These are phyloP conservation scores for Drosophila antonietae DNA, from an alignment of 2,888 invertebrate species.

Conservation along the genomic window DNA sequence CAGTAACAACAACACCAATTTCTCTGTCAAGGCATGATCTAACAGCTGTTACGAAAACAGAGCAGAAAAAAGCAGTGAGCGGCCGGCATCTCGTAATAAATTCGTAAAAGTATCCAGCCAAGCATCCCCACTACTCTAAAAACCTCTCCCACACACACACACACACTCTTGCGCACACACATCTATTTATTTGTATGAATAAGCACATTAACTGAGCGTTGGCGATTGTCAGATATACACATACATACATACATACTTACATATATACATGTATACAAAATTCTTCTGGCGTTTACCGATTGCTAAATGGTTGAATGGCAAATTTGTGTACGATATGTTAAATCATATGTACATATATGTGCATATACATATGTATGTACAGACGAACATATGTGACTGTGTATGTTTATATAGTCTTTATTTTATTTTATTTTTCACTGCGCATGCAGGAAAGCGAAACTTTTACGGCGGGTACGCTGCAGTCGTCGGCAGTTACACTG, in stretches of 20 bases:
- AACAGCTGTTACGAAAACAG: conserved; percentile 68
- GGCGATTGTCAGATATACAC: background rate
- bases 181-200: conserved; percentile 12
- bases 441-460: conserved; percentile 81
- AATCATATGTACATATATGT: conserved; percentile 19
- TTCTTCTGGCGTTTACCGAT: conserved; percentile 31
- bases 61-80: conserved; percentile 8
- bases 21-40: conserved; percentile 45
- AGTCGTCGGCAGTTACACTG: conserved; percentile 19
- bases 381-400: conserved; percentile 3
- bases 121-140: conserved; percentile 41
- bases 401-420: conserved; percentile 32
- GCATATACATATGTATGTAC: conserved; percentile 11
- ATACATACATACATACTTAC: background rate
- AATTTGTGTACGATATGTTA: conserved; percentile 41
- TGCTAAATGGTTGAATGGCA: conserved; percentile 57
- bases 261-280: conserved; percentile 33
- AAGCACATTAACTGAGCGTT: background rate
- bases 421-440: conserved; percentile 57
- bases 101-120: conserved; percentile 29
- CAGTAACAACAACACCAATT: conserved; percentile 18
- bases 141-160: conserved; percentile 23
- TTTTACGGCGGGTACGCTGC: conserved; percentile 59
- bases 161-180: background rate
- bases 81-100: conserved; percentile 42